Percentiles rank a stretch among this genome's conserved stretches.
These are phyloP conservation scores for Mesocricetus auratus DNA, from an alignment of 2,113 vertebrate genomes.

Conservation along the genomic window DNA sequence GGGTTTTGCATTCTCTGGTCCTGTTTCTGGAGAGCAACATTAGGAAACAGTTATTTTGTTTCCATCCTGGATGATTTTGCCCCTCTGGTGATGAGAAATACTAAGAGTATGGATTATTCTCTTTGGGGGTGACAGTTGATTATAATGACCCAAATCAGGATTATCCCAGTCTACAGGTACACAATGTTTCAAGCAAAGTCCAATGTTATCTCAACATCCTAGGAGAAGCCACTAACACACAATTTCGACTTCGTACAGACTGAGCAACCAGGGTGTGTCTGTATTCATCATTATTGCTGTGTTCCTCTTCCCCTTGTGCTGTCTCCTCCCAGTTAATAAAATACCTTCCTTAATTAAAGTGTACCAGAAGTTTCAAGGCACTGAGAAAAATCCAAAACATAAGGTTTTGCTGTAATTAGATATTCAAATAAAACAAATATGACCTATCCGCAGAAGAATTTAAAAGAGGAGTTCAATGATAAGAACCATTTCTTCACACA, in stretches of 20 bases:
- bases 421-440: neutral
- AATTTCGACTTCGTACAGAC: neutral
- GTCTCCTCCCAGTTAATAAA: neutral
- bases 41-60: neutral
- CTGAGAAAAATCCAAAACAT: neutral
- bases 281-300: neutral
- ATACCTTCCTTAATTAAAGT: slow-evolving; percentile 1
- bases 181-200: neutral
- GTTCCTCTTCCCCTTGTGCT: neutral
- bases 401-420: neutral
- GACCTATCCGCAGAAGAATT: neutral
- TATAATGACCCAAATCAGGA: neutral
- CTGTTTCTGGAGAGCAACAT: neutral
- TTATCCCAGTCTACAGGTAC: neutral
- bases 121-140: neutral
- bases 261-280: neutral
- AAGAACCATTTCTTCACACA: neutral
- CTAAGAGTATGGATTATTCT: neutral
- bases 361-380: neutral
- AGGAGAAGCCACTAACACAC: neutral
- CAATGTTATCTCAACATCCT: neutral
- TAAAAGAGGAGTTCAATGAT: neutral
- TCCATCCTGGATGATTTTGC: neutral
- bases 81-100: neutral
- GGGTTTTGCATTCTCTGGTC: neutral